These are phyloP conservation scores for Chaenocephalus aceratus DNA, from an alignment of 2,113 vertebrate species.

Conservation along the genomic window DNA sequence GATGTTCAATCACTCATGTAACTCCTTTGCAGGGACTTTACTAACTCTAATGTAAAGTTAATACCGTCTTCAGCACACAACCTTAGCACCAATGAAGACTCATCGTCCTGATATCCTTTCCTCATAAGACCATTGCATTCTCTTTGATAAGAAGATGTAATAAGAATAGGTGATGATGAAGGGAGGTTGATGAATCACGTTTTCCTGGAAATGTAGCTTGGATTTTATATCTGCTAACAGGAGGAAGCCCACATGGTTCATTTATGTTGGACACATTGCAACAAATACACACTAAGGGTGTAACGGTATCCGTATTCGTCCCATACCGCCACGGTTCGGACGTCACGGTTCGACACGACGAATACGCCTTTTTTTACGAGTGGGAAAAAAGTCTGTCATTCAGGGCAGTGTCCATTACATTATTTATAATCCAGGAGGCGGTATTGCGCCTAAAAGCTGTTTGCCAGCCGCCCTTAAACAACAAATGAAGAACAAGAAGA, in stretches of 20 bases:
- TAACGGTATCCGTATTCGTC: too few species aligned
- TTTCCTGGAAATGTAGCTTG: slow-evolving; percentile 10
- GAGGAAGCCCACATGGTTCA: neutral
- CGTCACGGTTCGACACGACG: too few species aligned
- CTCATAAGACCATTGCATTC: neutral
- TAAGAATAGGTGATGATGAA: slow-evolving; percentile 10
- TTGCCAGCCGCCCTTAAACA: too few species aligned
- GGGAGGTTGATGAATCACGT: neutral
- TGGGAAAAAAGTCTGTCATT: too few species aligned
- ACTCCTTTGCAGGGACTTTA: neutral
- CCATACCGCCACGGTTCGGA: too few species aligned
- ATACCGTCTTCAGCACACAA: too few species aligned
- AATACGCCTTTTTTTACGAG: too few species aligned
- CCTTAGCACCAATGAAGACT: neutral
- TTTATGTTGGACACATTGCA: neutral
- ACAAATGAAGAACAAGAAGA: too few species aligned
- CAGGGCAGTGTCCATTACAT: too few species aligned
- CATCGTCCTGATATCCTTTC: neutral
- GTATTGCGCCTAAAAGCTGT: too few species aligned
- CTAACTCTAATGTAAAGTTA: too few species aligned
- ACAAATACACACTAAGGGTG: neutral
- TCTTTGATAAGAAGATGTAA: slow-evolving; percentile 24
- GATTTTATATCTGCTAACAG: neutral
- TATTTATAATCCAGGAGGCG: too few species aligned
- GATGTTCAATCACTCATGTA: slow-evolving; percentile 39